These are phyloP conservation scores for Megaceryle torquata DNA, from an alignment of 2,113 vertebrate species.

Conservation along the genomic window DNA sequence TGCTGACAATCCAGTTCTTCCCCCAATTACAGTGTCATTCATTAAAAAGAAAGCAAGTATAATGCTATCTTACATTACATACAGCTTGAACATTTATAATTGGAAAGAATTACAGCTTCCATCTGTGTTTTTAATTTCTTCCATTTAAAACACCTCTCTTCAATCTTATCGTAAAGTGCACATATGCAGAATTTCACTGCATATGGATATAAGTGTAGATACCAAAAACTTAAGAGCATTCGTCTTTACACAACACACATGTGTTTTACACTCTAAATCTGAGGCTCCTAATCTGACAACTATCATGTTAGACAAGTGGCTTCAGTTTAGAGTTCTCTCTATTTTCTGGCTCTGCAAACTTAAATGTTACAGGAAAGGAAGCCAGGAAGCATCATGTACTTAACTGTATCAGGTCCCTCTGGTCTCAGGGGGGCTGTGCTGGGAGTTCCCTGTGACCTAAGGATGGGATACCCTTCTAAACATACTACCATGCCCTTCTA, in stretches of 20 bases:
- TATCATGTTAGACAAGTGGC: neutral
- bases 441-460: neutral
- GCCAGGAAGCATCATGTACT: neutral
- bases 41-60: slow-evolving; percentile 44
- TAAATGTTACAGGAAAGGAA: accelerated
- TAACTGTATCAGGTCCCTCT: neutral
- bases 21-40: slow-evolving; percentile 49
- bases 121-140: slow-evolving; percentile 67
- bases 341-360: neutral
- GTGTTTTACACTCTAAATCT: neutral
- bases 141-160: slow-evolving; percentile 54
- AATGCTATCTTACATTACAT: slow-evolving; percentile 40
- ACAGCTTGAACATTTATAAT: slow-evolving; percentile 41
- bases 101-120: slow-evolving; percentile 66
- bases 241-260: neutral
- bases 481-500: neutral
- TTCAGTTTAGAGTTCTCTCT: neutral
- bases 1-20: neutral
- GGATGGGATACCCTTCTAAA: neutral
- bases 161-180: slow-evolving; percentile 17
- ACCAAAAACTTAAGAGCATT: slow-evolving; percentile 3
- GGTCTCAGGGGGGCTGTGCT: neutral
- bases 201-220: neutral
- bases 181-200: slow-evolving; percentile 34
- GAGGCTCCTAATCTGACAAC: neutral